phyloP scores from a whole-genome alignment of 2,113 vertebrate species.

The Barnardius zonarius region DNA sequence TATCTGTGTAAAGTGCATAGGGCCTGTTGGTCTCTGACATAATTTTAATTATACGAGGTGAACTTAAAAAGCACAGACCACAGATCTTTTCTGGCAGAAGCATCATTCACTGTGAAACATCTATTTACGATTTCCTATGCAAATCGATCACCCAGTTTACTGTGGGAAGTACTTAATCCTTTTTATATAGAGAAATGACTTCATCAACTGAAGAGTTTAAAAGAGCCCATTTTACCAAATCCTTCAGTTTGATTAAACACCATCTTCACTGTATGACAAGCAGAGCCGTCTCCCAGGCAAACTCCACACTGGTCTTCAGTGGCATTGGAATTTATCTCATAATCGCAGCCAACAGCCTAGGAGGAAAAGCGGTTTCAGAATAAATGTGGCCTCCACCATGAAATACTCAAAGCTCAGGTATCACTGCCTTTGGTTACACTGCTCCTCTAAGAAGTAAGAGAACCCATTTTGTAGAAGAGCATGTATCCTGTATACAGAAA shows the following conservation, averaged over 20 bases:
- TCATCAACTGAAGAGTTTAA: neutral
- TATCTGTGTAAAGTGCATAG: fast-evolving
- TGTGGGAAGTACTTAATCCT: neutral
- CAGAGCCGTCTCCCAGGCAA: slow-evolving; percentile 89
- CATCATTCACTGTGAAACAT: neutral
- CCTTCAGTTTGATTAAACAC: slow-evolving; percentile 86
- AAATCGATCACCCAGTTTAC: neutral
- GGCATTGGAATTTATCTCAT: slow-evolving; percentile 91
- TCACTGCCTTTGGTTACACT: neutral
- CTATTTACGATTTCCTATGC: neutral
- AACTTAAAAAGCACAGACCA: neutral
- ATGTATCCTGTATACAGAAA: neutral
- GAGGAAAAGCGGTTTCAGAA: neutral
- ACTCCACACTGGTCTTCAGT: slow-evolving; percentile 93
- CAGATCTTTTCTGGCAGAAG: neutral
- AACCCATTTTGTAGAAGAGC: neutral
- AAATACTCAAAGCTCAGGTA: neutral
- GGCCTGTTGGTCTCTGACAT: neutral
- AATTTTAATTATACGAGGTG: neutral
- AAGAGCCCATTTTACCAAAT: slow-evolving; percentile 79
- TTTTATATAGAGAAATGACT: neutral
- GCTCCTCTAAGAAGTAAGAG: neutral
- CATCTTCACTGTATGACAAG: slow-evolving; percentile 86
- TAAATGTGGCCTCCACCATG: neutral
- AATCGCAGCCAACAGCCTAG: slow-evolving; percentile 93